Percentiles rank a stretch among this genome's conserved stretches.
phyloP scores from a whole-genome alignment of 1,140 invertebrate species.

The Aphaenogaster floridana region DNA sequence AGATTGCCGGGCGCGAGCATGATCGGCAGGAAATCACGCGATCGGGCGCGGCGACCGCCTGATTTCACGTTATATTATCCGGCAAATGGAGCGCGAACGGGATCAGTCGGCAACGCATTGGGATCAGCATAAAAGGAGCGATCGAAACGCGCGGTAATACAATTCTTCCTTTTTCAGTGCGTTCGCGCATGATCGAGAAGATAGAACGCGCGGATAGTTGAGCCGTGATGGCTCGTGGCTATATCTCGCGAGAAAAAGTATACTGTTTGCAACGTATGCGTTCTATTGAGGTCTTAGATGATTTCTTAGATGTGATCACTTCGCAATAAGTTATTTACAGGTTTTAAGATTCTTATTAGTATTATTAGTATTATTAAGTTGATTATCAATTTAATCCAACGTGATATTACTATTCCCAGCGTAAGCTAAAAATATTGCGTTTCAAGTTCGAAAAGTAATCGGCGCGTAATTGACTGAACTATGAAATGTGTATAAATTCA shows the following conservation, averaged over 20 bases:
- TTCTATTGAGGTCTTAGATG: background rate
- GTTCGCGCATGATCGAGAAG: background rate
- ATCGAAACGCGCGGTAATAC: conserved; percentile 16
- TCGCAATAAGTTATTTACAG: no score
- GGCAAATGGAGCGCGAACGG: conserved; percentile 40
- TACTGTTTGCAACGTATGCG: background rate
- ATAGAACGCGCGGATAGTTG: conserved; percentile 3
- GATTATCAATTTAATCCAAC: no score
- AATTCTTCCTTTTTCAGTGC: background rate
- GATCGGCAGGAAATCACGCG: conserved; percentile 63
- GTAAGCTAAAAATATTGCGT: no score
- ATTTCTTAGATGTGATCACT: background rate
- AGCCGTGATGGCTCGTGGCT: background rate
- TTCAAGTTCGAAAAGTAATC: no score
- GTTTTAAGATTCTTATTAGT: no score
- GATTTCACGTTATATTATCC: conserved; percentile 57
- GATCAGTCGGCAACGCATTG: conserved; percentile 6
- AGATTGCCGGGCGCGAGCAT: background rate
- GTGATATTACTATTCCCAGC: no score
- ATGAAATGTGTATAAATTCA: no score
- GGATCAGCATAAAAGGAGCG: conserved; percentile 34
- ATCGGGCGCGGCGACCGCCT: background rate
- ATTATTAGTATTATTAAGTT: no score
- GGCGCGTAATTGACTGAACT: no score
- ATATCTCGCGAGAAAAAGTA: background rate